Base-by-base conservation (phyloP, 2,888 invertebrate genomes). In the Druceiella hillmani region DNA sequence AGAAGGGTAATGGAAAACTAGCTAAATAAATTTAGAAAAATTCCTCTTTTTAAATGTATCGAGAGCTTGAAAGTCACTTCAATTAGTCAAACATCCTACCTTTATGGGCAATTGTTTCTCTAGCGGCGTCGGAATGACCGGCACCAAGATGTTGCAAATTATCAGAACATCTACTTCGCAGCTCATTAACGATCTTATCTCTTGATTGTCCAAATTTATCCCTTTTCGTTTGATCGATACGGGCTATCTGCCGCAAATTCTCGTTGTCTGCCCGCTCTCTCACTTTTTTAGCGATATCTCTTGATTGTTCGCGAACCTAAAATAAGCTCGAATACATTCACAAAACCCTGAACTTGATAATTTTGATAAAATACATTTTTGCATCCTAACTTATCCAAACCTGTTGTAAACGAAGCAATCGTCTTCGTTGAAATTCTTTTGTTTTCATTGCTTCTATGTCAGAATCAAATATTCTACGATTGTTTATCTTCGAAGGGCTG, bases 241-340 rank as follows among this genome's bases (percentile, higher is more conserved):
- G 58, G 43, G 52, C 51, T 28, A 60, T 54, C 44, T 63, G 60
- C 40, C 56, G 55, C 43, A 62, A 56, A 46, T 62, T 63, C 53
- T 69, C 70, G 42, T 57, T 57, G 52, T 62, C 64, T 31, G 68
- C 62, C 43, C 68, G 65, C 52, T 65, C 62, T 46, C 71, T 55
- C 46, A 71, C 60, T 55, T 64, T 65, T 52, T 65, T 68, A 9
- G 71, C 71, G 35, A 72, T 66, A 37, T 68, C 67, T 57, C 70
- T 71, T 31, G 71, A 72, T 50, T 72, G 71, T 56, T 72, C 71
- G 45, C 71, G 62, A 49, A 72, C 71, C 71, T 72, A 61, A 53
- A 63, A 58, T 49, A 30, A 1, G n/a, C n/a, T n/a, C n/a, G n/a
- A 27, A 33, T 5, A 26, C n/a, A 6, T 26, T n/a, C 4, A 4